Evolutionary conservation across 30 jellyfish, hydroid and myxozoan species (phyloP).

Genomic region (Aurelia coerulea): DNA sequence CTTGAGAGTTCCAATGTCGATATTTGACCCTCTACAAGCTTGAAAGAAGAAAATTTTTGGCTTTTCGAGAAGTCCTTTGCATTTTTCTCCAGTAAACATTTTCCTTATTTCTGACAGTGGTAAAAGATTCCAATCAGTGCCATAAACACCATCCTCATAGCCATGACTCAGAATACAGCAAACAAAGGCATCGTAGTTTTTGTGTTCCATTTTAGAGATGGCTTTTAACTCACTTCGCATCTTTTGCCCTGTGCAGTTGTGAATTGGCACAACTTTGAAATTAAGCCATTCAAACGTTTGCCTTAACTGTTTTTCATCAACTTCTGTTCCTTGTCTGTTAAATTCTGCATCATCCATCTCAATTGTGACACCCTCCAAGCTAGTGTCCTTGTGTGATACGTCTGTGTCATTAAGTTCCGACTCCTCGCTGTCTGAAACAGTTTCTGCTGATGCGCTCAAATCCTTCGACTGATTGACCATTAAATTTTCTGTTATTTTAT

Average conservation of each 20-base stretch:
- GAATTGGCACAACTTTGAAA: conserved; percentile 7
- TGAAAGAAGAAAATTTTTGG: conserved; percentile 73
- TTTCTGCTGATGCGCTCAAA: too few relatives aligned
- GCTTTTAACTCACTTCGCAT: neutral
- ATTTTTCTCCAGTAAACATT: neutral
- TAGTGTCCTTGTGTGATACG: too few relatives aligned
- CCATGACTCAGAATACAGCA: conserved; percentile 75
- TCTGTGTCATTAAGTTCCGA: too few relatives aligned
- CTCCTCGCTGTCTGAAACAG: too few relatives aligned
- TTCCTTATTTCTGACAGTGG: neutral
- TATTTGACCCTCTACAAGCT: conserved; percentile 45
- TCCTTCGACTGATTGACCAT: too few relatives aligned
- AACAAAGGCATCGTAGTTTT: conserved; percentile 43
- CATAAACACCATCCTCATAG: conserved; percentile 18
- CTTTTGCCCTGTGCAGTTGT: conserved; percentile 13
- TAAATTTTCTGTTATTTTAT: too few relatives aligned
- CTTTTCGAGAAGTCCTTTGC: conserved; percentile 26
- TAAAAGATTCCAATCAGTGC: conserved; percentile 51
- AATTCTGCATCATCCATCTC: neutral
- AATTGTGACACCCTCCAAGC: neutral
- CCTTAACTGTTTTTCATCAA: conserved; percentile 17
- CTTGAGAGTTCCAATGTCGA: neutral
- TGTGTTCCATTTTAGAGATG: conserved; percentile 24
- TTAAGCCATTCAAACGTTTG: conserved; percentile 41
- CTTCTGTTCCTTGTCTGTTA: conserved; percentile 45